phyloP scores from a whole-genome alignment of 2,888 invertebrate genomes.

The Caenorhabditis auriculariae region DNA sequence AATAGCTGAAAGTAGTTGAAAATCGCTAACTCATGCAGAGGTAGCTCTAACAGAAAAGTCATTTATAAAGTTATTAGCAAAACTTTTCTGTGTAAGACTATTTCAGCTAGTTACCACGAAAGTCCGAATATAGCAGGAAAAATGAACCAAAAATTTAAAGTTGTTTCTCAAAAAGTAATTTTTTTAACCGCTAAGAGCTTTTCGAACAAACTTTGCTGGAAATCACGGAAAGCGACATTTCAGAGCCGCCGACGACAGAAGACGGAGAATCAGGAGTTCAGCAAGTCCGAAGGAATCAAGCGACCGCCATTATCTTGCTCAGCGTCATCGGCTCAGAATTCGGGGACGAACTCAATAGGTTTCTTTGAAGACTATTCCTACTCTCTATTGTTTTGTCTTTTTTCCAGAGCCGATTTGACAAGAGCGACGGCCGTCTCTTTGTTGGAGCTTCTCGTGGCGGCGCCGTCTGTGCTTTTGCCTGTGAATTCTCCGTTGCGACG shows the following conservation, averaged over 20 bases:
- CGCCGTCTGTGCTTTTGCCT: constrained; percentile 81
- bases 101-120: too few species aligned
- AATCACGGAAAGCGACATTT: background rate
- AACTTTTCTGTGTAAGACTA: too few species aligned
- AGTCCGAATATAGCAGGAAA: too few species aligned
- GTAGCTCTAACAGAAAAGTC: too few species aligned
- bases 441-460: constrained; percentile 85
- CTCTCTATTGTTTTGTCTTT: constrained; percentile 72
- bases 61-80: too few species aligned
- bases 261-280: constrained; percentile 43
- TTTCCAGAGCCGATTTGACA: constrained; percentile 59
- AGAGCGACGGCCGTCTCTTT: constrained; percentile 75
- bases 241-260: constrained; percentile 29
- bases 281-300: constrained; percentile 82
- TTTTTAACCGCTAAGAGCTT: too few species aligned
- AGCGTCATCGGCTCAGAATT: constrained; percentile 98
- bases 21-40: too few species aligned
- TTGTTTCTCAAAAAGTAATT: too few species aligned
- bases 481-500: constrained; percentile 87
- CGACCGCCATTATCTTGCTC: constrained; percentile 90
- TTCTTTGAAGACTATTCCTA: background rate
- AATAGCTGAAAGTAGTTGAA: too few species aligned
- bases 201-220: background rate
- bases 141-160: too few species aligned
- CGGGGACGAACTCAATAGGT: constrained; percentile 81